Evolutionary conservation across 2,797 vertebrate genomes (phyloP), one percentile per base, ranked within the genome.

Genomic region (Hemibagrus guttatus): DNA sequence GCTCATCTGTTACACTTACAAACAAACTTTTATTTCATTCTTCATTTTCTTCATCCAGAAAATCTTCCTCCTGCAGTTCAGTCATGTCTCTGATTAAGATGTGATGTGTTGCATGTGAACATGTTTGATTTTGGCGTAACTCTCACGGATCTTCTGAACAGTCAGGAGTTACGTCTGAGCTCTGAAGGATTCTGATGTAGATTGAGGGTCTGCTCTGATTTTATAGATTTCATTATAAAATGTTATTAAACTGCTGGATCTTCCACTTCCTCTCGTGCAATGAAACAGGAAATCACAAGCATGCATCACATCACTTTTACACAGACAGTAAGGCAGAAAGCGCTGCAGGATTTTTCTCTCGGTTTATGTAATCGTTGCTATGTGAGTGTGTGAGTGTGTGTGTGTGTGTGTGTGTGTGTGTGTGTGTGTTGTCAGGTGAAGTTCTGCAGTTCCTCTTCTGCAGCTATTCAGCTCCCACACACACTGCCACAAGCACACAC

Each of bases 361-460:
- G 61, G 59, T 72, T 91, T 90, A 90, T 90, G 87, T 87, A 89
- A 91, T 87, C 68, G 85, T 90, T 88, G 89, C 89, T 90, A 87
- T 89, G 87, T 61, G 78, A n/a, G 35, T 39, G 35, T n/a, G 69
- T 72, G 19, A 11, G 39, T 23, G 69, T 71, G 23, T 64, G 68
- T 46, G 69, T 12, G 69, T 72, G 69, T 75, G 21, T 49, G 42
- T n/a, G 71, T 74, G 16, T 69, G 72, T 52, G 42, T 75, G 54
- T 59, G 78, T 80, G 56, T 39, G 78, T 46, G 78, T 80, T 90
- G 90, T 87, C 86, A 91, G 88, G 88, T 88, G 71, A 88, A 87
- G 78, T 76, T 87, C 83, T 90, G 74, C 74, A 71, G 84, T 85
- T 84, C 56, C 82, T 81, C 76, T 81, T 59, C 81, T 76, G 85